Conservation (phyloP, 2,113 vertebrate genomes). For the Clupea harengus region DNA sequence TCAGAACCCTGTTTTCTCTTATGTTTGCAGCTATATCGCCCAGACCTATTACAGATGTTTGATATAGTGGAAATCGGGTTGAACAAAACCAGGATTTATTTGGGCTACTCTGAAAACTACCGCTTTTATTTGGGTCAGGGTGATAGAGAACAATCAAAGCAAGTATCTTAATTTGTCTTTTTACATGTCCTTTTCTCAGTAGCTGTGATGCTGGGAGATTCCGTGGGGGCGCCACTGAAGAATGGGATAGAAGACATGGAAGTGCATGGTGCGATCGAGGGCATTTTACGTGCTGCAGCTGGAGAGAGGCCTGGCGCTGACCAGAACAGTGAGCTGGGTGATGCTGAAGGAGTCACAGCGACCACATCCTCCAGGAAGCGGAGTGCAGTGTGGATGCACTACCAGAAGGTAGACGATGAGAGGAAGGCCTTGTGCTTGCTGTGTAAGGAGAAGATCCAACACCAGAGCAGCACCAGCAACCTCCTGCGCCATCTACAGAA, state of each 20-base stretch:
- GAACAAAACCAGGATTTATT: too few relatives aligned
- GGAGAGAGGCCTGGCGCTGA: conserved; percentile 37
- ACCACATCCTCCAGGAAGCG: conserved; percentile 22
- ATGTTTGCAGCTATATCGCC: too few relatives aligned
- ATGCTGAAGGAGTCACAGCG: background rate
- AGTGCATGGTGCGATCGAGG: conserved; percentile 38
- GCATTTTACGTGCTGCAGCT: conserved; percentile 41
- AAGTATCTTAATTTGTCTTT: background rate
- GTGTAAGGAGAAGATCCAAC: conserved; percentile 47
- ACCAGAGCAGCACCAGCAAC: conserved; percentile 55
- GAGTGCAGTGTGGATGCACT: conserved; percentile 61
- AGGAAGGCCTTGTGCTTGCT: conserved; percentile 55
- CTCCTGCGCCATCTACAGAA: conserved; percentile 61
- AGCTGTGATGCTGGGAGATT: conserved; percentile 51
- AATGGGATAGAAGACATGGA: conserved; percentile 32
- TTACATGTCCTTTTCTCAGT: conserved; percentile 41
- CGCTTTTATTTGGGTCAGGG: background rate
- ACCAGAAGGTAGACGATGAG: conserved; percentile 41
- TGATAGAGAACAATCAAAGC: background rate
- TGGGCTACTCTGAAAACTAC: too few relatives aligned
- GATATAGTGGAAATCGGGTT: too few relatives aligned
- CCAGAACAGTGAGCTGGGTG: conserved; percentile 20
- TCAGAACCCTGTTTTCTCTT: too few relatives aligned
- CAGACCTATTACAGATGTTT: too few relatives aligned
- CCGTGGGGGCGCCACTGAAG: conserved; percentile 33